phyloP scores from a whole-genome alignment of 2,888 invertebrate species.

The Napeogenes sylphis region DNA sequence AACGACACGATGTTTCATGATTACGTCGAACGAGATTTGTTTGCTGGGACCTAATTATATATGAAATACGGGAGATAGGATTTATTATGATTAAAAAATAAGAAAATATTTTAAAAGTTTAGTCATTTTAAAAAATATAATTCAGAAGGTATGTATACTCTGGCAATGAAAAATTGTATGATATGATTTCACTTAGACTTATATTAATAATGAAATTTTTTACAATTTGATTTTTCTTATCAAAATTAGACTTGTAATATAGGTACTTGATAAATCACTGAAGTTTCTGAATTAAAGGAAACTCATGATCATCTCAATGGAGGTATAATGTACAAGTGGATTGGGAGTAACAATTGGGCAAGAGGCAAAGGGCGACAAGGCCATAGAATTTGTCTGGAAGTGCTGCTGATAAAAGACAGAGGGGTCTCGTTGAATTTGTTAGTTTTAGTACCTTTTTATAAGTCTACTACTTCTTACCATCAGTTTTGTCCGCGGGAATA shows the following conservation, averaged over 20 bases:
- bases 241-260: too few relatives aligned
- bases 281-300: constrained; percentile 18
- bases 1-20: constrained; percentile 19
- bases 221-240: too few relatives aligned
- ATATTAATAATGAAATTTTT: too few relatives aligned
- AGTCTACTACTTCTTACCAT: too few relatives aligned
- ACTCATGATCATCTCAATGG: constrained; percentile 37
- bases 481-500: too few relatives aligned
- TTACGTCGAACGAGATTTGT: constrained; percentile 7
- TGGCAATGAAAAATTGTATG: too few relatives aligned
- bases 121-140: too few relatives aligned
- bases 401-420: not conserved
- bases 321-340: constrained; percentile 72
- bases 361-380: constrained; percentile 49
- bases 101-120: too few relatives aligned
- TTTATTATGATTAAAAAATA: not conserved
- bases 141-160: too few relatives aligned
- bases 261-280: not conserved
- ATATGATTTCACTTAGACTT: too few relatives aligned
- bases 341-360: constrained; percentile 59
- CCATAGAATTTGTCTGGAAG: constrained; percentile 49
- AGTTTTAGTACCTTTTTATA: too few relatives aligned
- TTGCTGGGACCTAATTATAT: not conserved
- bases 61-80: not conserved
- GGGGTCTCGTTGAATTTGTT: too few relatives aligned